Base-by-base conservation (phyloP, 2,888 invertebrate species). In the Hipparchia semele region DNA sequence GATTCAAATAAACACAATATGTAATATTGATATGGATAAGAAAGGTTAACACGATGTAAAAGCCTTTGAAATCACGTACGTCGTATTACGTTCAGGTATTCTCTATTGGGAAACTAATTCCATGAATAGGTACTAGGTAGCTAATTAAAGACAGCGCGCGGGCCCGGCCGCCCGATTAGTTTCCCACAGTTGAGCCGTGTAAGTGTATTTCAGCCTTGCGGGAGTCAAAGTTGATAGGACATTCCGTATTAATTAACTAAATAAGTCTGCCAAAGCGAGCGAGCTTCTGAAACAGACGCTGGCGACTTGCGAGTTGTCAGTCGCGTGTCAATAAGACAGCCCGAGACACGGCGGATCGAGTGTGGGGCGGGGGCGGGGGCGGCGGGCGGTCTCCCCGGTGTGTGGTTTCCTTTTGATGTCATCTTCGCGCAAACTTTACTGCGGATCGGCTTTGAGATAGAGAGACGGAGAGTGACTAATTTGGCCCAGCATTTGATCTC, bases 391-490 rank as follows among this genome's bases (percentile, higher is more conserved):
- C 92, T 87, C 92, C 94, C 92, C 91, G 91, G 90, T 93, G 91
- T 93, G 93, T 93, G 93, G 94, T 93, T 94, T 93, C 93, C 94
- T 93, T 94, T 94, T 94, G 94, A 94, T 93, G 94, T 94, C 93
- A 94, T 94, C 94, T 94, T 94, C 93, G 94, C 92, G 93, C 93
- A 94, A 94, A 94, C 94, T 94, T 94, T 94, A 93, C 94, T 93
- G 90, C 94, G 92, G 93, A 94, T 94, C 94, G 94, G 94, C 94
- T 94, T 94, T 94, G 94, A 94, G 94, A 94, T 94, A 94, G 93
- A 94, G 94, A 94, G 92, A 92, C 93, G 92, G 93, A 92, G 94
- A 94, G 94, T 93, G 93, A 94, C 94, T 93, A 94, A 94, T 94
- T 94, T 93, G 92, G 93, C 94, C 94, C 92, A 93, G 92, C 94